A percentile compares a stretch with the other conserved stretches of the same genome.
Evolutionary conservation across 2,113 vertebrate species (phyloP).

Genomic region (Chaetura pelagica): DNA sequence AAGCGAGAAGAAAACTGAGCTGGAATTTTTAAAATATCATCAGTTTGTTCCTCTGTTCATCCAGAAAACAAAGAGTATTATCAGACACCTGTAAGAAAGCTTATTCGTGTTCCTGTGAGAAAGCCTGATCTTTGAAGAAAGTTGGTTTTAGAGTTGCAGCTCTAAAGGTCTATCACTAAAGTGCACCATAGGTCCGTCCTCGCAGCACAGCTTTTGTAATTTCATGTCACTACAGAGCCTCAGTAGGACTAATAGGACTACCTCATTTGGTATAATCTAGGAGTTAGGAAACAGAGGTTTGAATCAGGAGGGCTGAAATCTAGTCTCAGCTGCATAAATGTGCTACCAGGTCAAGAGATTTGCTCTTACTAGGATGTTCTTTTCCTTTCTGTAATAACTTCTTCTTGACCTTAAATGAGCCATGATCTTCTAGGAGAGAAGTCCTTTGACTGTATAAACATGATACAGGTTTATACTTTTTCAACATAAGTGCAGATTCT

Average conservation of each 20-base stretch:
- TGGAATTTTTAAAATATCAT: background rate
- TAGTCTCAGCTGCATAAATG: background rate
- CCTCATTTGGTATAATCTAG: background rate
- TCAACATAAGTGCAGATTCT: background rate
- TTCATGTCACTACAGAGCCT: rapidly evolving
- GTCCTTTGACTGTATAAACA: background rate
- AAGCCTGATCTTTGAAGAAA: background rate
- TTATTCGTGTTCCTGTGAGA: background rate
- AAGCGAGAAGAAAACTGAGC: background rate
- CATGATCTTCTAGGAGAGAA: background rate
- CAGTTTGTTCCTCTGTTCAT: background rate
- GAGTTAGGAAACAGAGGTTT: background rate
- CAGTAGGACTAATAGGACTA: background rate
- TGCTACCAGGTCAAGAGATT: background rate
- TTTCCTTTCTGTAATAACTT: background rate
- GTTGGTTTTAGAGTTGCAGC: background rate
- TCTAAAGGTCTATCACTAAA: background rate
- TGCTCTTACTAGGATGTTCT: background rate
- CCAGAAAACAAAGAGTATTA: background rate
- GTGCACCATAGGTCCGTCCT: background rate
- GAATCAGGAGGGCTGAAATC: background rate
- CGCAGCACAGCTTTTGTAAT: background rate
- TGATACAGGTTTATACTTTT: background rate
- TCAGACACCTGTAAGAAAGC: background rate
- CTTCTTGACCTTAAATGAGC: background rate